Base-by-base conservation (phyloP, 2,113 vertebrate genomes). In the Galbula dea region DNA sequence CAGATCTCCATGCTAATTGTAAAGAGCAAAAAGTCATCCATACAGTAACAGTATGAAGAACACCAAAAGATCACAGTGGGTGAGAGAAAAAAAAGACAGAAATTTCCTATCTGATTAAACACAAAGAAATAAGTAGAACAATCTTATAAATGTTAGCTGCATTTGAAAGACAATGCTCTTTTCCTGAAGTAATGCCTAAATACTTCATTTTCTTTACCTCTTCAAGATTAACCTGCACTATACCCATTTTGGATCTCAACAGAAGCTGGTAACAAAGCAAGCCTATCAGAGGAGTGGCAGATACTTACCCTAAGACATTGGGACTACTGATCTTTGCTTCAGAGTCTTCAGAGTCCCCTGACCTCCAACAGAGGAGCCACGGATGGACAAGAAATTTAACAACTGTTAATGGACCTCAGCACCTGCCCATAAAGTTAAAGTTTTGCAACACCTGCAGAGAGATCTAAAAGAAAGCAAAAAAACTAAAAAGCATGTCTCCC, bases 351-450 rank as follows among this genome's bases (percentile, higher is more conserved):
- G 32, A 80, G 22, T 79, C 32, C 74, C 59, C 27, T 69, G 46
- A 62, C 41, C 37, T 79, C 39, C 75, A 83, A 88, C 9, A 73
- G 29, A 93, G 85, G 30, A 11, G 20, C 16, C 62, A 75, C 0
- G 2, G 30, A 90, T 8, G 27, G 15, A 79, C 62, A 88, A 89
- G 41, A 89, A 85, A 79, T 49, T 36, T 58, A 20, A 12, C 39
- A 94, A 76, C 55, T 83, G 55, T 58, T 77, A 67, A 51, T 43
- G 11, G 55, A 18, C 78, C 88, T 94, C 67, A 88, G 36, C 32
- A 65, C 5, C 32, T 61, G 45, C 26, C 34, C 39, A 37, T 22
- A 84, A 89, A 80, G 46, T 21, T 27, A 3, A 34, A 23, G 26
- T 36, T 69, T 87, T 67, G 52, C 41, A 94, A 73, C 8, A 71